Evolutionary conservation across 2,113 vertebrate genomes (phyloP).

Genomic region (Maccullochella peelii): DNA sequence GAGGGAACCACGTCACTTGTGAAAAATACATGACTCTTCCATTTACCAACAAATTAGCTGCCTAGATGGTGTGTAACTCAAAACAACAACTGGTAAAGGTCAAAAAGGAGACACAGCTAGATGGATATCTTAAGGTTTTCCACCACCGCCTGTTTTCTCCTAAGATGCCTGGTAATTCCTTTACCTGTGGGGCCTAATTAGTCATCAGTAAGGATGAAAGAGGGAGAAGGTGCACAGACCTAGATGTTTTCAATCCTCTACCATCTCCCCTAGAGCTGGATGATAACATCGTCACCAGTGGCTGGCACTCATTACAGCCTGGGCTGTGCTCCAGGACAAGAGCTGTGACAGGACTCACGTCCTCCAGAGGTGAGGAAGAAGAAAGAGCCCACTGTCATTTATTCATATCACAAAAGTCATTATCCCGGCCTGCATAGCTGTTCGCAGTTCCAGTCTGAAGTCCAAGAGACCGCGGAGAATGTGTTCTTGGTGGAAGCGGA

Average conservation of each 20-base stretch:
- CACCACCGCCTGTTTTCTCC: constrained; percentile 15
- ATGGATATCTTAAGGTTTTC: constrained; percentile 48
- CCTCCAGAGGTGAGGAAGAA: constrained; percentile 34
- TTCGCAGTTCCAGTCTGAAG: constrained; percentile 9
- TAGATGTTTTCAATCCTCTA: constrained; percentile 48
- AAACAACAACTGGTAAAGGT: constrained; percentile 59
- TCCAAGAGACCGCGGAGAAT: not conserved
- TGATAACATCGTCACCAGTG: constrained; percentile 49
- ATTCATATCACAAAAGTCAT: constrained; percentile 61
- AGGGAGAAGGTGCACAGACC: constrained; percentile 20
- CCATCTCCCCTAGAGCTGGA: constrained; percentile 26
- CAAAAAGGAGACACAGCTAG: constrained; percentile 31
- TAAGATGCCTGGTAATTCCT: constrained; percentile 51
- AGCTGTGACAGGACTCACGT: constrained; percentile 33
- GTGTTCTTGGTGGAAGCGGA: not conserved
- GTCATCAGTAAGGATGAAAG: constrained; percentile 38
- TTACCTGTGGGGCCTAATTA: constrained; percentile 75
- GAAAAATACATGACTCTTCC: constrained; percentile 45
- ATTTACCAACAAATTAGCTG: constrained; percentile 56
- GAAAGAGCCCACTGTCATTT: constrained; percentile 40
- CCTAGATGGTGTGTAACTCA: constrained; percentile 20
- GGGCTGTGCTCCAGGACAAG: constrained; percentile 42
- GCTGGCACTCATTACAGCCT: constrained; percentile 51
- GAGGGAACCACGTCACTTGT: constrained; percentile 41
- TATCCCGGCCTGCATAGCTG: constrained; percentile 8